Evolutionary conservation across 2,888 invertebrate species (phyloP).

Genomic region (Siphlonurus alternatus): DNA sequence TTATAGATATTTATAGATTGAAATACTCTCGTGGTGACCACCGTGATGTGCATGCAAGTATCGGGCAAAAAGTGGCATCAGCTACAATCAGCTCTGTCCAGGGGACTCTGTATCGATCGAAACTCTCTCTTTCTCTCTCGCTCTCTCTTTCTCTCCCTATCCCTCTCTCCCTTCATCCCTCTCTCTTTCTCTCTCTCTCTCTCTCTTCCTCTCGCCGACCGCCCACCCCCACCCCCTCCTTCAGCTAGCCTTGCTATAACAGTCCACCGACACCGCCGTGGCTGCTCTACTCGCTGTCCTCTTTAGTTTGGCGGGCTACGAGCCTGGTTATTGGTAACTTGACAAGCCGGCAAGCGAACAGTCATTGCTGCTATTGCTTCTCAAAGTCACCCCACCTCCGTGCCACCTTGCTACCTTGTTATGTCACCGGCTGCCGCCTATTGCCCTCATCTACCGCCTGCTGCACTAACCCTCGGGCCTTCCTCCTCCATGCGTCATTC

Average conservation of each 20-base stretch:
- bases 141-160: background rate
- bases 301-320: background rate
- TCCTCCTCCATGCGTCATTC: too few species aligned
- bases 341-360: background rate
- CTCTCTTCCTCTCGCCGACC: background rate
- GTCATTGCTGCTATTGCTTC: background rate
- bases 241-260: too few species aligned
- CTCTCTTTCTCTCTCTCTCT: constrained; percentile 5
- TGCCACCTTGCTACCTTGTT: too few species aligned
- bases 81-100: background rate
- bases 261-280: too few species aligned
- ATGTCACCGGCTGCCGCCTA: too few species aligned
- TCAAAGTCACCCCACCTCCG: background rate
- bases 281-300: too few species aligned
- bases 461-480: too few species aligned
- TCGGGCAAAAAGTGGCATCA: background rate
- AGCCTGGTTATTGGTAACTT: background rate
- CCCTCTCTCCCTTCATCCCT: constrained; percentile 1
- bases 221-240: background rate
- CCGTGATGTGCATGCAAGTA: too few species aligned
- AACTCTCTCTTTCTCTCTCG: background rate
- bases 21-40: too few species aligned
- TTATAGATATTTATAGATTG: too few species aligned
- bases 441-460: too few species aligned
- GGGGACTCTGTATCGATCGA: background rate